A percentile compares a stretch with the other conserved stretches of the same genome.
Conservation (phyloP, 2,797 vertebrate genomes). For the Cynopterus sphinx region DNA sequence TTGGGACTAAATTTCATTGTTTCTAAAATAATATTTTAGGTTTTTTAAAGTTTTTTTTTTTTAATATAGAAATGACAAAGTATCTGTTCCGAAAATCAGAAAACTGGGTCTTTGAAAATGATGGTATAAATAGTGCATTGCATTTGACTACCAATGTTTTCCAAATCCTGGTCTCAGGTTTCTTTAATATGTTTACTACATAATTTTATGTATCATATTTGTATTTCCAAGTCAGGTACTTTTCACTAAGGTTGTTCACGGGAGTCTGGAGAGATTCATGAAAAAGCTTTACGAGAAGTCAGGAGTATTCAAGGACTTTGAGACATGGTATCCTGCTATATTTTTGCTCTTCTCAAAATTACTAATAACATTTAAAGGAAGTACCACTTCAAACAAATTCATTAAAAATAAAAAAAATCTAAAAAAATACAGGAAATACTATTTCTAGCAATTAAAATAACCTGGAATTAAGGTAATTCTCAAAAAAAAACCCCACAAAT, state of each 20-base stretch:
- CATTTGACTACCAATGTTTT: slow-evolving; percentile 28
- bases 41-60: neutral
- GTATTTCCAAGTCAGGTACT: neutral
- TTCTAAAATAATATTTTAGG: slow-evolving; percentile 24
- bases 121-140: slow-evolving; percentile 4
- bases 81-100: slow-evolving; percentile 39
- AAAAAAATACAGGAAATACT: neutral
- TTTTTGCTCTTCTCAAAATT: slow-evolving; percentile 36
- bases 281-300: slow-evolving; percentile 9
- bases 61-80: slow-evolving; percentile 10
- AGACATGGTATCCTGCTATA: neutral
- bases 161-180: slow-evolving; percentile 12
- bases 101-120: slow-evolving; percentile 7
- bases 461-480: slow-evolving; percentile 45
- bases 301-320: slow-evolving; percentile 4
- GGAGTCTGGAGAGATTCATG: neutral
- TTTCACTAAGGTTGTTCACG: neutral
- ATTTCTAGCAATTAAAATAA: slow-evolving; percentile 55
- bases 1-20: slow-evolving; percentile 23
- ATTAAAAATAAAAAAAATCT: neutral
- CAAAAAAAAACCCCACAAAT: slow-evolving; percentile 29
- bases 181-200: neutral
- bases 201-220: neutral
- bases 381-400: neutral
- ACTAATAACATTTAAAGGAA: slow-evolving; percentile 49